These are phyloP conservation scores for Prenolepis imparis DNA, from an alignment of 2,888 invertebrate species.

Conservation along the genomic window DNA sequence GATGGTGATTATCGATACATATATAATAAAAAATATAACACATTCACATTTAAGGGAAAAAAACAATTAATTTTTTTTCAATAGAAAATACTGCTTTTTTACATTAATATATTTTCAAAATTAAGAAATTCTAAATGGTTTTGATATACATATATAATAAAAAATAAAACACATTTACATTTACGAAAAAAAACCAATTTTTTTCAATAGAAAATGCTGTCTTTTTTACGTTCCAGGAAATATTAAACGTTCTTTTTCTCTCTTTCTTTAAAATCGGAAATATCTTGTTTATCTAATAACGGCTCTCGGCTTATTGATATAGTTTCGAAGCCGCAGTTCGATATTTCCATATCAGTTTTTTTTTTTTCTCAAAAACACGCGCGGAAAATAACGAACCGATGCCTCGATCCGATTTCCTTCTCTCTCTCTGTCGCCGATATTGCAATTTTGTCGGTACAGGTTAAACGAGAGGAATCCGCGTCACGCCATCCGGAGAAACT, in stretches of 20 bases:
- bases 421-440: slow-evolving; percentile 19
- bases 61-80: neutral
- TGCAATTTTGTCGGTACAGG: slow-evolving; percentile 38
- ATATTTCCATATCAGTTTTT: slow-evolving; percentile 22
- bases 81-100: neutral
- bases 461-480: slow-evolving; percentile 2
- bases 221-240: neutral
- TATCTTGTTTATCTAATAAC: slow-evolving; percentile 5
- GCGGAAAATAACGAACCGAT: slow-evolving; percentile 35
- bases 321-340: neutral
- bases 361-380: slow-evolving; percentile 15
- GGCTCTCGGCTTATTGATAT: neutral
- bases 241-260: neutral
- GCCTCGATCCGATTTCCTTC: slow-evolving; percentile 9
- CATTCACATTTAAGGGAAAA: neutral
- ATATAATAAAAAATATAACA: neutral
- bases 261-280: neutral
- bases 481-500: slow-evolving; percentile 18
- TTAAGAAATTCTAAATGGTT: no score
- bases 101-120: no score
- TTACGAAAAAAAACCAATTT: neutral
- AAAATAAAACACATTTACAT: neutral
- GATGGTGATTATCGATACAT: neutral
- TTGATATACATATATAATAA: neutral
- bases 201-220: neutral